Evolutionary conservation across 2,797 vertebrate genomes (phyloP).

Genomic region (Anguilla megastoma): DNA sequence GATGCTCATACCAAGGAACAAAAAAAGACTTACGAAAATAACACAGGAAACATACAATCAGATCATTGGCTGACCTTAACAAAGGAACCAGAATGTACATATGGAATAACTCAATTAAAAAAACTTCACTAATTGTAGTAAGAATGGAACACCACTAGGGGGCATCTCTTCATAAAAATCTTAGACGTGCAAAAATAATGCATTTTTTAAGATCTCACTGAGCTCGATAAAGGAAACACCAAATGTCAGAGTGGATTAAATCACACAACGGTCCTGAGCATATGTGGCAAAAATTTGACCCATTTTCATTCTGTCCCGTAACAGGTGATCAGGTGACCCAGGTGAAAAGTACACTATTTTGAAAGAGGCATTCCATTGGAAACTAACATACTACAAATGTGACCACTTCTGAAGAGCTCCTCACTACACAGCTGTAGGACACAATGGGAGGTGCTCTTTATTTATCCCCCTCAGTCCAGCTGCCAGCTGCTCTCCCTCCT

Average conservation of each 20-base stretch:
- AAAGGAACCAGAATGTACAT: background rate
- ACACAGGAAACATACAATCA: background rate
- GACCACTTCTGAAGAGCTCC: constrained; percentile 7
- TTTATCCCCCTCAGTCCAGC: constrained; percentile 1
- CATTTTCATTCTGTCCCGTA: background rate
- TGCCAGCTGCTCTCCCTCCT: background rate
- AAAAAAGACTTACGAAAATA: background rate
- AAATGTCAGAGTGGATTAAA: background rate
- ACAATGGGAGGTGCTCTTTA: constrained; percentile 15
- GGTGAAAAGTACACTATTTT: background rate
- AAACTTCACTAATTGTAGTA: background rate
- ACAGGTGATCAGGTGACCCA: background rate
- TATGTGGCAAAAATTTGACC: background rate
- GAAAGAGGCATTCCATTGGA: background rate
- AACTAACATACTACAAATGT: background rate
- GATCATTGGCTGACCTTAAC: background rate
- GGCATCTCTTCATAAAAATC: constrained; percentile 23
- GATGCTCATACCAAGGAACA: background rate
- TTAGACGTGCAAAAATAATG: background rate
- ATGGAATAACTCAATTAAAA: background rate
- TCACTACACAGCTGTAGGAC: constrained; percentile 20
- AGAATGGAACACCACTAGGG: background rate
- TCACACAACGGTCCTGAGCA: background rate
- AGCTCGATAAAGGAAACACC: background rate
- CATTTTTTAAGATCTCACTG: background rate